Conservation (phyloP, 2,113 vertebrate genomes). For the Pachycephala philippinensis region DNA sequence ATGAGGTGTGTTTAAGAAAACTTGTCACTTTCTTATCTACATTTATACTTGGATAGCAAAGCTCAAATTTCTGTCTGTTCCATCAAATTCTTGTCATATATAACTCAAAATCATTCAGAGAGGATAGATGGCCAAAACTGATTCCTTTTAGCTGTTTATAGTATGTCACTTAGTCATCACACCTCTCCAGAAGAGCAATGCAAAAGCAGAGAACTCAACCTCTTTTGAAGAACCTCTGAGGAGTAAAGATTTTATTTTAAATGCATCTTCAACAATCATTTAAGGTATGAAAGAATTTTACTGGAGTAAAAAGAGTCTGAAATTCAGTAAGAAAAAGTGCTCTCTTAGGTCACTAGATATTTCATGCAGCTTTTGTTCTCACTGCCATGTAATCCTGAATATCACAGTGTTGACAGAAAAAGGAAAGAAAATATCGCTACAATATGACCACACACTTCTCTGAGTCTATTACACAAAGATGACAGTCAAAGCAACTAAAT, state of each 20-base stretch:
- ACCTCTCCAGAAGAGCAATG: background rate
- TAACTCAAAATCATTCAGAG: background rate
- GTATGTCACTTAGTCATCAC: background rate
- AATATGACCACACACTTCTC: background rate
- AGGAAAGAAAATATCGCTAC: fast-evolving
- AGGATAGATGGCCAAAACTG: background rate
- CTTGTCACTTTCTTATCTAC: background rate
- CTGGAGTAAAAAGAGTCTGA: background rate
- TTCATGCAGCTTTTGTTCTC: background rate
- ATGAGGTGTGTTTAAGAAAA: background rate
- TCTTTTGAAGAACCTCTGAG: background rate
- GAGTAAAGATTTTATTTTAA: background rate
- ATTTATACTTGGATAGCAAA: background rate
- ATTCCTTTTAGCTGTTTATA: background rate
- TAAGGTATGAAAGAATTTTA: background rate
- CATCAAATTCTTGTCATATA: background rate
- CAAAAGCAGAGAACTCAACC: background rate
- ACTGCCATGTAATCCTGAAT: background rate
- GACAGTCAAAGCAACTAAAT: background rate
- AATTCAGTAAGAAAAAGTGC: background rate
- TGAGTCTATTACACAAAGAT: background rate
- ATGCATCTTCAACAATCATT: background rate
- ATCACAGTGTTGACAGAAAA: background rate
- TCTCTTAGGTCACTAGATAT: background rate
- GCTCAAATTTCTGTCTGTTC: background rate